These are phyloP conservation scores for Nysson spinosus DNA, from an alignment of 2,888 invertebrate genomes.

Conservation along the genomic window DNA sequence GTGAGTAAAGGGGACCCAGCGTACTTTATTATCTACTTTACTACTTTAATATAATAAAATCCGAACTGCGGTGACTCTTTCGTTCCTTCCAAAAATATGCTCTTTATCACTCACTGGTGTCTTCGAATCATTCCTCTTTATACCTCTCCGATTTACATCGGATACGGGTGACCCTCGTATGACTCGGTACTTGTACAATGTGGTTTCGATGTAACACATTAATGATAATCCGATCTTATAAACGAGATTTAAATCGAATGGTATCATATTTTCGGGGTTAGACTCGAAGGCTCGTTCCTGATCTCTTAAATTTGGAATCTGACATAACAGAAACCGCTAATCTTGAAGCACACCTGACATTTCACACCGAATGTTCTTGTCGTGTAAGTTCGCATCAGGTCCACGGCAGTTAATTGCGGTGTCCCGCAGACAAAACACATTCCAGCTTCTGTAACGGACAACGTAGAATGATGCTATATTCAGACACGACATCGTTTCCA, in stretches of 20 bases:
- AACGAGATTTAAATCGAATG: too few relatives aligned
- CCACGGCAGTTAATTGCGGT: slow-evolving; percentile 71
- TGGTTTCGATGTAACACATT: too few relatives aligned
- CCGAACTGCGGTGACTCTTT: slow-evolving; percentile 44
- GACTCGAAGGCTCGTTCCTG: background rate
- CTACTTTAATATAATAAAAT: slow-evolving; percentile 66
- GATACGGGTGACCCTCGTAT: too few relatives aligned
- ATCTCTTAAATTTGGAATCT: slow-evolving; percentile 30
- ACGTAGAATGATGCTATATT: slow-evolving; percentile 49
- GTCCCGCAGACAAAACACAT: slow-evolving; percentile 66
- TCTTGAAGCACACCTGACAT: slow-evolving; percentile 61
- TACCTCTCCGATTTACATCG: too few relatives aligned
- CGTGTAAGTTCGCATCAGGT: slow-evolving; percentile 59
- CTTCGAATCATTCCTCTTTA: too few relatives aligned
- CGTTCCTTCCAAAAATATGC: slow-evolving; percentile 34
- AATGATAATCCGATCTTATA: too few relatives aligned
- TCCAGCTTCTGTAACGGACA: slow-evolving; percentile 63
- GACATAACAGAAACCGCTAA: slow-evolving; percentile 21
- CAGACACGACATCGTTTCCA: slow-evolving; percentile 8
- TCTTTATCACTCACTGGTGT: too few relatives aligned
- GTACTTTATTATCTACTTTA: slow-evolving; percentile 69
- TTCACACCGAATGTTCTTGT: slow-evolving; percentile 63
- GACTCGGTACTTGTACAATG: too few relatives aligned
- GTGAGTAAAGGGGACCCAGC: too few relatives aligned
- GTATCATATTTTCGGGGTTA: too few relatives aligned